phyloP scores from a whole-genome alignment of 2,888 invertebrate species.

The Agrochola macilenta region DNA sequence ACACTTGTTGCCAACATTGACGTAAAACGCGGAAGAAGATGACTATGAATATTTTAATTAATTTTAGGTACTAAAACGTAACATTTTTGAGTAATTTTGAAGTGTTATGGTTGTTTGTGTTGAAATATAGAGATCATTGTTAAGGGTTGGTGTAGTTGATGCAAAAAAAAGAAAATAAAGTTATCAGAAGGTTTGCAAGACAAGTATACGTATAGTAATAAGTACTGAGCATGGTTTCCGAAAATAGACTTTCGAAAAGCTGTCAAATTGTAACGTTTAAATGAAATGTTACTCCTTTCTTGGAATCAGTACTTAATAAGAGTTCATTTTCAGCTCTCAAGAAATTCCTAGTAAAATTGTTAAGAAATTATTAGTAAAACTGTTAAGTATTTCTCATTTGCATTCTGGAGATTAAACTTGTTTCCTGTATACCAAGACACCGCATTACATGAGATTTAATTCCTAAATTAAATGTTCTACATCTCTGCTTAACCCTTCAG shows the following conservation, averaged over 20 bases:
- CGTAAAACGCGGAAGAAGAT: constrained; percentile 35
- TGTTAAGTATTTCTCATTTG: background rate
- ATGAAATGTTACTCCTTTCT: background rate
- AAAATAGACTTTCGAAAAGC: background rate
- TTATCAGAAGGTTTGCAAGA: background rate
- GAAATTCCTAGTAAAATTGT: background rate
- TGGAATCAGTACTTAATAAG: background rate
- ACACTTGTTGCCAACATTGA: constrained; percentile 54
- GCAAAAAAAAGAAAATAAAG: background rate
- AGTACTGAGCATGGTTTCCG: background rate
- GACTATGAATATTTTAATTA: constrained; percentile 45
- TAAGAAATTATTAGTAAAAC: background rate
- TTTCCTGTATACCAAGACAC: background rate
- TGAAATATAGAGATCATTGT: background rate
- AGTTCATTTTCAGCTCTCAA: background rate
- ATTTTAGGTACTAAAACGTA: constrained; percentile 11
- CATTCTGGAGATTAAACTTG: background rate
- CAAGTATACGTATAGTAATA: too few relatives aligned
- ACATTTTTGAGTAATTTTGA: constrained; percentile 3
- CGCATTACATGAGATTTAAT: background rate
- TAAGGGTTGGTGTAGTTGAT: background rate
- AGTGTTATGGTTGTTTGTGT: background rate
- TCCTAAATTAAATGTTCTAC: constrained; percentile 9
- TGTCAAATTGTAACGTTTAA: background rate
- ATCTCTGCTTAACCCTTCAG: constrained; percentile 8